These are phyloP conservation scores for Platerodrilus igneus DNA, from an alignment of 2,888 invertebrate genomes.

Conservation along the genomic window DNA sequence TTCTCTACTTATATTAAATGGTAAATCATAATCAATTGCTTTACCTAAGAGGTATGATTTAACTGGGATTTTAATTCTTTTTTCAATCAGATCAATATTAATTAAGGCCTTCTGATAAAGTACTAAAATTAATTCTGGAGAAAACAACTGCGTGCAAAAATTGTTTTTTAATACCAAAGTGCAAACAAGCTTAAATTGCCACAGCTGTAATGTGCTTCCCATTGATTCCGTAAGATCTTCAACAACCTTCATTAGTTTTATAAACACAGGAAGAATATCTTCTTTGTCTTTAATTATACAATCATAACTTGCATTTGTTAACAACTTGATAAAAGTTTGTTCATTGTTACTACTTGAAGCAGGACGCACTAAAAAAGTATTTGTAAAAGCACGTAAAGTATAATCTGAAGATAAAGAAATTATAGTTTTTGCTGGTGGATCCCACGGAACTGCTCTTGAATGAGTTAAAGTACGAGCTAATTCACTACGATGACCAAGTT, in stretches of 20 bases:
- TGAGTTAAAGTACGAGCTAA: conserved; percentile 76
- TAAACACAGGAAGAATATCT: conserved; percentile 68
- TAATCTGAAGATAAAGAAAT: conserved; percentile 71
- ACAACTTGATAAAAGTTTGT: conserved; percentile 53
- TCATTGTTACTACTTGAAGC: conserved; percentile 47
- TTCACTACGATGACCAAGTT: conserved; percentile 71
- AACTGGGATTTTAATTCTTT: conserved; percentile 46
- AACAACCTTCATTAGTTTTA: conserved; percentile 57
- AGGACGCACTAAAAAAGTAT: conserved; percentile 55
- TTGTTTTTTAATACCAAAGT: conserved; percentile 49
- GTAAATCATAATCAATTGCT: conserved; percentile 57
- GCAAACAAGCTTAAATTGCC: conserved; percentile 67
- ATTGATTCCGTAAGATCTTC: conserved; percentile 46
- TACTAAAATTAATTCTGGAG: conserved; percentile 58
- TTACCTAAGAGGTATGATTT: conserved; percentile 53
- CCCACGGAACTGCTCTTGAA: conserved; percentile 66
- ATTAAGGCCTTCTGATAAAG: conserved; percentile 55
- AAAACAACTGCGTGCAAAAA: conserved; percentile 51
- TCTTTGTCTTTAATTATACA: conserved; percentile 77
- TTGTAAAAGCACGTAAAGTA: conserved; percentile 64
- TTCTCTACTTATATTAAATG: conserved; percentile 40
- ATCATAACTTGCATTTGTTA: conserved; percentile 70
- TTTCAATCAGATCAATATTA: conserved; percentile 57
- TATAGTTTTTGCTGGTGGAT: conserved; percentile 61
- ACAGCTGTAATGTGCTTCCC: conserved; percentile 57